Conservation (phyloP, 2,797 vertebrate species). For the Neopelma chrysocephalum region DNA sequence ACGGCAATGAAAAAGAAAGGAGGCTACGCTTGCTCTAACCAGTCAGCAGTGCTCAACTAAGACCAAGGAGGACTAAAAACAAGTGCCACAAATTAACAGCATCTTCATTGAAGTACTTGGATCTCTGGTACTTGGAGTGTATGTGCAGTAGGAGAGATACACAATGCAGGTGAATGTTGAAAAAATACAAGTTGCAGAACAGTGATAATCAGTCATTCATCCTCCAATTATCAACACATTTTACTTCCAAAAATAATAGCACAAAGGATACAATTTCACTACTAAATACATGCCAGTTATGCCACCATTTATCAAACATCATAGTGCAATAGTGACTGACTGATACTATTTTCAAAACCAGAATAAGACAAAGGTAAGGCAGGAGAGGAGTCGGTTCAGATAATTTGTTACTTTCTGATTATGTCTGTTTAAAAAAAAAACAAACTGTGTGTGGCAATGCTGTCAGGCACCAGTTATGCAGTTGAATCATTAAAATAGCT, state of each 20-base stretch:
- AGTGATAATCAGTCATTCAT: not conserved
- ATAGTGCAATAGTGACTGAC: not conserved
- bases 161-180: not conserved
- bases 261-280: not conserved
- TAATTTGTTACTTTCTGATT: not conserved
- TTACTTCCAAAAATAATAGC: not conserved
- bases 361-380: not conserved
- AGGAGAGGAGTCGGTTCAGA: not conserved
- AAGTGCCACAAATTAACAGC: not conserved
- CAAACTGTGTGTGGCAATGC: not conserved
- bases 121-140: not conserved
- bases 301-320: not conserved
- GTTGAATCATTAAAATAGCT: not conserved
- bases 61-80: not conserved
- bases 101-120: rapidly evolving
- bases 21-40: not conserved
- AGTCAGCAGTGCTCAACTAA: not conserved
- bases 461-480: not conserved
- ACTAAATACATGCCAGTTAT: not conserved
- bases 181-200: not conserved
- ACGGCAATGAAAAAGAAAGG: not conserved
- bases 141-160: not conserved
- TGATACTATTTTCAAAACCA: not conserved
- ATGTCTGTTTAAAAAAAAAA: not conserved
- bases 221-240: not conserved